Percentiles rank a stretch among this genome's conserved stretches.
Evolutionary conservation across 2,113 vertebrate species (phyloP).

Genomic region (Percina caprodes): DNA sequence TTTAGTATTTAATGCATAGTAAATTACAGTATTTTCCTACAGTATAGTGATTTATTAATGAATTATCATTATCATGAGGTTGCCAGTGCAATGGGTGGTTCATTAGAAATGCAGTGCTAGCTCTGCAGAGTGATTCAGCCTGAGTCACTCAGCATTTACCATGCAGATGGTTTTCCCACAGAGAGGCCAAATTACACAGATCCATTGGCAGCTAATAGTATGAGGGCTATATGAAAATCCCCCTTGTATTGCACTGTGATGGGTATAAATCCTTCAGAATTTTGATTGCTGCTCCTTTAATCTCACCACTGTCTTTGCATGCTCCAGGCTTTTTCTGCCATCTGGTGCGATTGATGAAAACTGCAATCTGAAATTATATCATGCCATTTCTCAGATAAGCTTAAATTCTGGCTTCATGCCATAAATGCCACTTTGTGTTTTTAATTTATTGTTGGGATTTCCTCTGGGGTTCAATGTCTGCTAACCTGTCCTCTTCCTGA

Average conservation of each 20-base stretch:
- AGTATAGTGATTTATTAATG: constrained; percentile 53
- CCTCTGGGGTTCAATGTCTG: constrained; percentile 15
- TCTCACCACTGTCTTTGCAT: constrained; percentile 9
- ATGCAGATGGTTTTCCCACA: constrained; percentile 72
- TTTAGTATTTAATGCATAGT: constrained; percentile 33
- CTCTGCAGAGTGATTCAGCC: constrained; percentile 47
- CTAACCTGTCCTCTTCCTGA: constrained; percentile 10
- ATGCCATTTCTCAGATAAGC: constrained; percentile 45
- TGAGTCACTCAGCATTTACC: constrained; percentile 61
- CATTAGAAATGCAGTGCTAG: constrained; percentile 61
- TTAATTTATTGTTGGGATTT: constrained; percentile 14
- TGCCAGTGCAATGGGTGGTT: constrained; percentile 44
- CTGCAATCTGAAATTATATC: constrained; percentile 72
- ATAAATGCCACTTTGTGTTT: constrained; percentile 43
- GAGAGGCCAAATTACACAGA: constrained; percentile 68
- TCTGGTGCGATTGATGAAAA: constrained; percentile 77
- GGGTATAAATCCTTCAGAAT: constrained; percentile 67
- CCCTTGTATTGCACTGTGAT: constrained; percentile 57
- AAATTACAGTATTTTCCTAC: constrained; percentile 47
- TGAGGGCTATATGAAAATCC: constrained; percentile 71
- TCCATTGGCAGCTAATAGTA: constrained; percentile 71
- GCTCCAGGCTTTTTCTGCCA: constrained; percentile 80
- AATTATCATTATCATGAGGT: constrained; percentile 47
- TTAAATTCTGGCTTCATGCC: constrained; percentile 7
- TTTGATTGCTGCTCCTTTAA: constrained; percentile 59